Base-by-base conservation (phyloP, 2,113 vertebrate genomes). In the Potamarius usumacintae region DNA sequence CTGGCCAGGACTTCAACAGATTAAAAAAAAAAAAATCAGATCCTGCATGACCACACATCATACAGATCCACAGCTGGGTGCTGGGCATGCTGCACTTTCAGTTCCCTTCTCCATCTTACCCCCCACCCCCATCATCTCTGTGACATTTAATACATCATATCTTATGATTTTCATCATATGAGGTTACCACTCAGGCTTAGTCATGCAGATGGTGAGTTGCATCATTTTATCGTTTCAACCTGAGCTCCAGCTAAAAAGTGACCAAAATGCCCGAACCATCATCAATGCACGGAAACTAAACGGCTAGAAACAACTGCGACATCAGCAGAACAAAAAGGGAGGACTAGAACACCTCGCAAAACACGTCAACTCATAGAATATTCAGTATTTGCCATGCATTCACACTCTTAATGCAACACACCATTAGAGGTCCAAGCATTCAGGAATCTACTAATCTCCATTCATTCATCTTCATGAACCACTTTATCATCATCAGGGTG, bases 71-170 rank as follows among this genome's bases (percentile, higher is more conserved):
- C 27, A 34, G 1, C 15, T 69, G 27, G 67, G 12, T 17, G 27
- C 67, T 30, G 27, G 67, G 67, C 27, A 48, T 48, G 34, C 72
- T 76, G 48, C 58, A 30, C 80, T 63, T 62, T 82, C 80, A 65
- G 57, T 65, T 82, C 58, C 60, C 42, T 42, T 42, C 79, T 42
- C 60, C 18, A 42, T 14, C 15, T 58, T 58, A 58, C 14, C 57
- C 57, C 9, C 42, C 42, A 42, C 42, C 42, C 2, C 27, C 20
- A 25, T 48, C 81, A 81, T 60, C 55, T 60, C 79, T 42, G 27
- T 81, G 79, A 81, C 27, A 81, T 80, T 80, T 80, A 81, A 42
- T 22, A 60, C 79, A 34, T 81, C 55, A 42, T 34, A 57, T 78
- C 74, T n/a, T 77, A 2, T 81, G 78, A 58, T 80, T 80, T 58